Evolutionary conservation across 1,140 invertebrate species (phyloP), one percentile per base, ranked within the genome.

Genomic region (Neelides sp.): DNA sequence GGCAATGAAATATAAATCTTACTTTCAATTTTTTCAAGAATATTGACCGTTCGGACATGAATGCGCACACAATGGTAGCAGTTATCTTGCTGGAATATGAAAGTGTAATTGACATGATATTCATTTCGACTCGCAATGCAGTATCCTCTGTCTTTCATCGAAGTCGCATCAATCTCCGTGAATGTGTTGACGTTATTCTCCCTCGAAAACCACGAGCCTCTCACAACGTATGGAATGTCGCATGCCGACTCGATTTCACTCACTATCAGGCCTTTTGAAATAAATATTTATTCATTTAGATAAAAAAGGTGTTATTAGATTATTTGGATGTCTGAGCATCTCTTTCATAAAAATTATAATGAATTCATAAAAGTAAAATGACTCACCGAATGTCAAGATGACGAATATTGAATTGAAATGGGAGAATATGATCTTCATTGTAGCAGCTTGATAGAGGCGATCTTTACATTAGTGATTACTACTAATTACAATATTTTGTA

Each of bases 161-260:
- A 71, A 35, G 75, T 77, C 0, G 77, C 79, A 70, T 90, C 80
- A 26, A 94, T 79, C 62, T 83, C 79, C 4, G 86, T 92, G 40
- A 80, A 72, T 1, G 82, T 87, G 63, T 87, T 84, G 61, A 74
- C 69, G 17, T 85, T 85, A 69, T 82, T 81, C 75, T 93, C 89
- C 76, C 85, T 83, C 8, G 85, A 89, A 69, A 87, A 92, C 88
- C 88, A 92, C 28, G 82, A 76, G 47, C 86, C 86, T 64, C 83
- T 73, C 24, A 92, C 68, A 42, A 85, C 77, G 50, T 76, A 62
- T 20, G 86, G 85, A 64, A 90, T 85, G 15, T 65, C 51, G 53
- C 73, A 76, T 34, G 47, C 45, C 7, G 30, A 15, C 30, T 34
- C 15, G 30, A 34, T n/a, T n/a, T n/a, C n/a, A n/a, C n/a, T n/a